A percentile compares a stretch with the other conserved stretches of the same genome.
These are phyloP conservation scores for Fregata magnificens DNA, from an alignment of 2,113 vertebrate species.

Conservation along the genomic window DNA sequence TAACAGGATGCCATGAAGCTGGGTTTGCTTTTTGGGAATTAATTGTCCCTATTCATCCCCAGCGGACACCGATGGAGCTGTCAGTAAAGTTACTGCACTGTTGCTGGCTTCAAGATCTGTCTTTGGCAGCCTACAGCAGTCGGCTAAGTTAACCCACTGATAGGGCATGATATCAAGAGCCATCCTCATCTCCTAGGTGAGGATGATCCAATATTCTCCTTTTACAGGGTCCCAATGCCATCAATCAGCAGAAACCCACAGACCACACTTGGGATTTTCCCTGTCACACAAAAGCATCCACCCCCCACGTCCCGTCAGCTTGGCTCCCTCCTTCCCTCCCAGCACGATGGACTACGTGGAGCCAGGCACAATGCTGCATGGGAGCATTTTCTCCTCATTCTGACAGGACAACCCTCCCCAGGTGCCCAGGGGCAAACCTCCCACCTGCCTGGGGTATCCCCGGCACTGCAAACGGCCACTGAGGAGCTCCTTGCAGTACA, in stretches of 20 bases:
- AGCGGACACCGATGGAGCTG: too few relatives aligned
- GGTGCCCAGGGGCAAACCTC: too few relatives aligned
- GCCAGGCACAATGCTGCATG: rapidly evolving
- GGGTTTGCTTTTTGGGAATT: background rate
- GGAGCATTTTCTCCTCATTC: background rate
- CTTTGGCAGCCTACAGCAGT: background rate
- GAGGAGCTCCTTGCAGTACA: background rate
- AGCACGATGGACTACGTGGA: rapidly evolving
- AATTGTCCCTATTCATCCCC: background rate
- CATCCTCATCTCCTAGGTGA: background rate
- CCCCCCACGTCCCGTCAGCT: rapidly evolving
- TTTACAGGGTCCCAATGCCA: background rate
- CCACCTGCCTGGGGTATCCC: too few relatives aligned
- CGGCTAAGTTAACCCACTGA: too few relatives aligned
- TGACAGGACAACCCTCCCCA: background rate
- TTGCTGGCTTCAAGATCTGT: background rate
- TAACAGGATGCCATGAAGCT: background rate
- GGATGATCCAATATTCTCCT: background rate
- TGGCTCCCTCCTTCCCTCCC: too few relatives aligned
- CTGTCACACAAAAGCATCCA: background rate
- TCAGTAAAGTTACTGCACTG: background rate
- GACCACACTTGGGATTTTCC: too few relatives aligned
- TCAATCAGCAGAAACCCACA: background rate
- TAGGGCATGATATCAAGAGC: background rate
- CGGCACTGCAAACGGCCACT: rapidly evolving